A percentile compares a stretch with the other conserved stretches of the same genome.
These are phyloP conservation scores for Acrocyrtus sp. DNA, from an alignment of 2,888 invertebrate genomes.

Conservation along the genomic window DNA sequence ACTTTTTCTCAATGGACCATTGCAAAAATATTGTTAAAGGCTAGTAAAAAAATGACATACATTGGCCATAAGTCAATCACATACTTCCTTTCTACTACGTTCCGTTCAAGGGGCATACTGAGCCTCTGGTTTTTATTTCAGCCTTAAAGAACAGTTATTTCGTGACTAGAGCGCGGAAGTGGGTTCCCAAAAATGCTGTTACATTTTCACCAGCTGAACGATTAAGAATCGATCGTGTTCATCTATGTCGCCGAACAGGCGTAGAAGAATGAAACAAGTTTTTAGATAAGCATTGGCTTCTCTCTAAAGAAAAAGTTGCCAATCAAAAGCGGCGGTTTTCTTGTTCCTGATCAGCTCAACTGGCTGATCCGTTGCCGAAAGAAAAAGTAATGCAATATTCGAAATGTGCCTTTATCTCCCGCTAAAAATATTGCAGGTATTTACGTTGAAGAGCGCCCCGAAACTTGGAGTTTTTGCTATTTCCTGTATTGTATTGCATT, in stretches of 20 bases:
- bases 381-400: too few relatives aligned
- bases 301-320: too few relatives aligned
- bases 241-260: too few relatives aligned
- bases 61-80: not conserved
- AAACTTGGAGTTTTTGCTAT: not conserved
- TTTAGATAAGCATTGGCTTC: too few relatives aligned
- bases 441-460: too few relatives aligned
- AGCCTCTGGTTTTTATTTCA: not conserved
- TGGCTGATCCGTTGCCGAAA: too few relatives aligned
- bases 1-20: slow-evolving; percentile 7
- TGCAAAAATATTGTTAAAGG: not conserved
- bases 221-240: too few relatives aligned
- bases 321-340: too few relatives aligned
- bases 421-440: too few relatives aligned
- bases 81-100: not conserved
- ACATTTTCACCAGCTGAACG: not conserved
- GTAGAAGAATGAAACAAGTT: too few relatives aligned
- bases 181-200: not conserved
- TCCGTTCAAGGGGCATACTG: not conserved
- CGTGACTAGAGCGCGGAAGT: not conserved
- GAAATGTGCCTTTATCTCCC: too few relatives aligned
- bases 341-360: too few relatives aligned
- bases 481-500: not conserved
- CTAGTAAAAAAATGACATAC: not conserved
- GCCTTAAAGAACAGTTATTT: not conserved